Percentiles rank a stretch among this genome's conserved stretches.
Evolutionary conservation across 2,888 invertebrate species (phyloP).

Genomic region (Drosophila monieri): DNA sequence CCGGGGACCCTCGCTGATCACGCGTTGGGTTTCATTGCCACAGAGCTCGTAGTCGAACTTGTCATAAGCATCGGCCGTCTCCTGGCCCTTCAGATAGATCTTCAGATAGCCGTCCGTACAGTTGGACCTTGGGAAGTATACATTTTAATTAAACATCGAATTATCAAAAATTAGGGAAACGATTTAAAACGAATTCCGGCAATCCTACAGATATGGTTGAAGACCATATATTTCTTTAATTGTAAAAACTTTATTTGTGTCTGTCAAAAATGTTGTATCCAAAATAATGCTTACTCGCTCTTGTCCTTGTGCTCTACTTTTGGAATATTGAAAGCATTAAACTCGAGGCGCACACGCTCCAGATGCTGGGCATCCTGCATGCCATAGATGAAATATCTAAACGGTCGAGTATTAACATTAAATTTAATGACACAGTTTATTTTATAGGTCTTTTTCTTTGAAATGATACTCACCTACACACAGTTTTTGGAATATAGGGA

Average conservation of each 20-base stretch:
- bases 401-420: background rate
- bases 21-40: conserved; percentile 92
- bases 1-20: conserved; percentile 95
- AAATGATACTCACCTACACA: conserved; percentile 89
- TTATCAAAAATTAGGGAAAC: too few relatives aligned
- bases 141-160: too few relatives aligned
- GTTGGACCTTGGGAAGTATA: conserved; percentile 83
- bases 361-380: conserved; percentile 98
- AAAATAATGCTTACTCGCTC: conserved; percentile 89
- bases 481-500: conserved; percentile 97
- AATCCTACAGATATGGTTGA: too few relatives aligned
- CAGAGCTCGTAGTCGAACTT: conserved; percentile 97
- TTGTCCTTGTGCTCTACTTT: conserved; percentile 88
- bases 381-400: conserved; percentile 97
- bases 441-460: background rate
- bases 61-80: conserved; percentile 95
- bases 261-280: background rate
- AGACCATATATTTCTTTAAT: too few relatives aligned
- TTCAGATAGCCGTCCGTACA: conserved; percentile 96
- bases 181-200: too few relatives aligned
- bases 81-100: conserved; percentile 95
- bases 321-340: conserved; percentile 95
- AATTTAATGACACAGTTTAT: background rate
- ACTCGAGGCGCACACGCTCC: conserved; percentile 95
- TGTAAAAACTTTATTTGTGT: background rate